Base-by-base conservation (phyloP, 2,797 vertebrate species). In the Pterois miles region DNA sequence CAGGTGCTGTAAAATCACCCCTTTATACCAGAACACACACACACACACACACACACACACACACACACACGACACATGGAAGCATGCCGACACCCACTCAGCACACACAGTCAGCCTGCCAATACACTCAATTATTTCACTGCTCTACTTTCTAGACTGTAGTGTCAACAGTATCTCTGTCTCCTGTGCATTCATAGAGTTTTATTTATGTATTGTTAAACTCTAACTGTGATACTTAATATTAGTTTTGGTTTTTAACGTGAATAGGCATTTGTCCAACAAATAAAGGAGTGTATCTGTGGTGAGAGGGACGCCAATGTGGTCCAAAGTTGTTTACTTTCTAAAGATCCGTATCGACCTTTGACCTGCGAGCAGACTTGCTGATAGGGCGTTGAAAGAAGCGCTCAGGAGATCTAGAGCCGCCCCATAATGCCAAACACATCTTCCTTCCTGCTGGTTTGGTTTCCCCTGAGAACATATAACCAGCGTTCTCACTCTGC, bases 1-100 rank as follows among this genome's bases (percentile, higher is more conserved):
- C 95, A 95, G 95, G 94, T 96, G 95, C 83, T 90, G 86, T 60
- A 74, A 82, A 91, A 89, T 82, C 78, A 73, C 40, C 74, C 76
- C 78, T 84, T 80, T 86, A 81, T 80, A 72, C 83, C 71, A 82
- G 58, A 83, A 63, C 60, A 12, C 53, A 22, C 76, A 40, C 65
- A 64, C 66, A 59, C 82, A 27, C 66, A 59, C 63, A 65, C 81
- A 68, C 68, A 78, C 29, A 71, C 25, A 71, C 53, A 72, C 22
- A 71, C 27, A 76, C 58, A 76, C 33, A 65, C 62, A 65, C 36
- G 29, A 72, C 78, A 86, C 78, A 74, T 68, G 68, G 62, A 85
- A 53, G 38, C 78, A 87, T 76, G 74, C 77, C 68, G 79, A 87
- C 87, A 38, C 70, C 65, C 80, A 82, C 86, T 78, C 86, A 72